Evolutionary conservation across 2,888 invertebrate species (phyloP).

Genomic region (Ditylenchus weischeri): DNA sequence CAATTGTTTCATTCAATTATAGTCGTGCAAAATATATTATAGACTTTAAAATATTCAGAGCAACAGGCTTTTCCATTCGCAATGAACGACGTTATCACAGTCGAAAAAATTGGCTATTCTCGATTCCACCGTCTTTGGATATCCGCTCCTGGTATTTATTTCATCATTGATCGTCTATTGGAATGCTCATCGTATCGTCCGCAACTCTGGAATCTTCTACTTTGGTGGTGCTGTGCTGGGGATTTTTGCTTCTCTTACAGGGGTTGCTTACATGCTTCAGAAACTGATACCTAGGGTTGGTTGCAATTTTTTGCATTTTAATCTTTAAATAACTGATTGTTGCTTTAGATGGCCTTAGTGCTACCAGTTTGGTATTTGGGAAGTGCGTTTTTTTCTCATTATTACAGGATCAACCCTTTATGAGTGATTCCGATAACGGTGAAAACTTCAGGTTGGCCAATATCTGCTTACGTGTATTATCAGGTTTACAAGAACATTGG

Average conservation of each 20-base stretch:
- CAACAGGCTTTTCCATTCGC: neutral
- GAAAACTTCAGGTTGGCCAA: conserved; percentile 23
- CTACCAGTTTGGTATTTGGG: conserved; percentile 11
- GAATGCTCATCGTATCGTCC: conserved; percentile 17
- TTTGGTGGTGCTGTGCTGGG: conserved; percentile 18
- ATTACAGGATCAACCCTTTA: neutral
- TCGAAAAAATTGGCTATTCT: too few species aligned
- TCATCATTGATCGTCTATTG: conserved; percentile 18
- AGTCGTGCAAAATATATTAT: too few species aligned
- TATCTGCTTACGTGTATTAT: conserved; percentile 26
- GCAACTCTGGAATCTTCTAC: conserved; percentile 22
- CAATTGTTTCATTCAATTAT: too few species aligned
- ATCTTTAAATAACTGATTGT: neutral
- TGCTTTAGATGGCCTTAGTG: neutral
- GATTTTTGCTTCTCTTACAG: conserved; percentile 21
- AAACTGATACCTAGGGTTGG: conserved; percentile 14
- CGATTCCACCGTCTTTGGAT: too few species aligned
- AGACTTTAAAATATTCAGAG: neutral
- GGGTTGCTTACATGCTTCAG: conserved; percentile 22
- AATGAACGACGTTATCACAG: neutral
- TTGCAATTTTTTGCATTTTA: neutral
- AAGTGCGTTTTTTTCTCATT: neutral
- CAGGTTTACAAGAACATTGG: conserved; percentile 21
- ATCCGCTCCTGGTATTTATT: neutral
- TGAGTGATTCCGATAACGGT: neutral